Percentiles rank a stretch among this genome's conserved stretches.
Evolutionary conservation across 2,888 invertebrate species (phyloP).

Genomic region (Lepetodrilus schrolli): DNA sequence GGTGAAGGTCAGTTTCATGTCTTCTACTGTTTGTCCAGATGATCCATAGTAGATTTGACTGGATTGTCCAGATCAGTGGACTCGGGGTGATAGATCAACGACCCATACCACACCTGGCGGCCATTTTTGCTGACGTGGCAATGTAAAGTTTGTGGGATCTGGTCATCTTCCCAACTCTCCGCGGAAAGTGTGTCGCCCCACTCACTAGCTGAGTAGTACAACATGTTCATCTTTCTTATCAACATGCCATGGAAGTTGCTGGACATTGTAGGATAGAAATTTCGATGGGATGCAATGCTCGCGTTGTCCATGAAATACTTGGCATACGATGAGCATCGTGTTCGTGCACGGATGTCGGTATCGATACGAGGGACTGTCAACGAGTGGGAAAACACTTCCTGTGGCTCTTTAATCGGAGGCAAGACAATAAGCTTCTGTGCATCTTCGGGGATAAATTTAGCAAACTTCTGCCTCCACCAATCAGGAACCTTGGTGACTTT

Average conservation of each 20-base stretch:
- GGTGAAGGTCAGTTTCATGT: too few species aligned
- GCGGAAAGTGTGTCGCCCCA: slow-evolving; percentile 58
- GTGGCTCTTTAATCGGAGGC: slow-evolving; percentile 36
- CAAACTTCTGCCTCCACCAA: slow-evolving; percentile 61
- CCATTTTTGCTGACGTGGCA: slow-evolving; percentile 45
- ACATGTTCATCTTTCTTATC: slow-evolving; percentile 51
- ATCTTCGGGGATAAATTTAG: slow-evolving; percentile 16
- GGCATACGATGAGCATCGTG: slow-evolving; percentile 59
- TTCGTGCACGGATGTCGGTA: slow-evolving; percentile 51
- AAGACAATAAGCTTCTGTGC: slow-evolving; percentile 35
- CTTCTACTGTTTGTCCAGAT: too few species aligned
- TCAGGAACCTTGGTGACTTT: not conserved
- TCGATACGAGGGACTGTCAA: slow-evolving; percentile 56
- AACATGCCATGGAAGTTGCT: slow-evolving; percentile 55
- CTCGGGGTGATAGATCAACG: slow-evolving; percentile 50
- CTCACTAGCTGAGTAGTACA: slow-evolving; percentile 50
- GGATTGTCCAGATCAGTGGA: slow-evolving; percentile 44
- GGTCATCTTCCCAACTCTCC: slow-evolving; percentile 55
- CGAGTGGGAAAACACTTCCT: slow-evolving; percentile 39
- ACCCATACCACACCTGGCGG: slow-evolving; percentile 50
- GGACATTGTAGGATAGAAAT: slow-evolving; percentile 48
- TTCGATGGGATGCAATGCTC: slow-evolving; percentile 53
- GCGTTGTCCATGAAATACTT: slow-evolving; percentile 58
- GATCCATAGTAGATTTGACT: too few species aligned
- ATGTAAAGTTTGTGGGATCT: slow-evolving; percentile 42